phyloP scores from a whole-genome alignment of 2,797 vertebrate species.

The Gymnodraco acuticeps region DNA sequence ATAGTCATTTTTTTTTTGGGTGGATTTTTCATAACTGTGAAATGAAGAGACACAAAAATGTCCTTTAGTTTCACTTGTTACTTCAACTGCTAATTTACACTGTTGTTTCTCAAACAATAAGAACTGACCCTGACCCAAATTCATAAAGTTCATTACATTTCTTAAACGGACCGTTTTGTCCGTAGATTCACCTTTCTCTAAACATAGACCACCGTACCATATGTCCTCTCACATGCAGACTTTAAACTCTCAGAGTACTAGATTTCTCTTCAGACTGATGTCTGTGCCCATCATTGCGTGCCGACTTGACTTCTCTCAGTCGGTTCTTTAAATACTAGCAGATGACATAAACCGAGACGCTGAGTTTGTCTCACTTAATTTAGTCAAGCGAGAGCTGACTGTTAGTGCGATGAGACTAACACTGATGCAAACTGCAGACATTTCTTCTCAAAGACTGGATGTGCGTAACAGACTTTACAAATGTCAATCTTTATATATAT shows the following conservation, averaged over 20 bases:
- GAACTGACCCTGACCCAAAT: background rate
- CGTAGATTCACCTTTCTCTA: background rate
- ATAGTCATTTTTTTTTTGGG: background rate
- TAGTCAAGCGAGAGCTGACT: constrained; percentile 17
- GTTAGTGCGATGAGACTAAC: background rate
- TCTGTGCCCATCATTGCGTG: constrained; percentile 31
- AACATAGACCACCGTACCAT: background rate
- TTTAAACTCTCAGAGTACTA: background rate
- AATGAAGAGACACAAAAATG: background rate
- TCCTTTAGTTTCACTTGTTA: background rate
- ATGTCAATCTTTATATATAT: no score
- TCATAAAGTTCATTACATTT: constrained; percentile 5
- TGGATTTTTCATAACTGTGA: background rate
- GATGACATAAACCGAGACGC: constrained; percentile 31
- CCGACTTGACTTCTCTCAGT: constrained; percentile 26
- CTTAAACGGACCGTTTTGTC: background rate
- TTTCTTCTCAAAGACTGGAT: background rate
- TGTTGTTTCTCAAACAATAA: background rate
- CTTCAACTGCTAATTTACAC: background rate
- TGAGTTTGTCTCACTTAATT: constrained; percentile 15
- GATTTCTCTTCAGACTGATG: constrained; percentile 1
- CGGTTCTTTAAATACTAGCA: constrained; percentile 60
- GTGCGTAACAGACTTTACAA: background rate
- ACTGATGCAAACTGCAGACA: constrained; percentile 4
- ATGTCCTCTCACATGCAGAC: background rate